phyloP scores from a whole-genome alignment of 2,888 invertebrate species.

The Aspidiotus rigidus region DNA sequence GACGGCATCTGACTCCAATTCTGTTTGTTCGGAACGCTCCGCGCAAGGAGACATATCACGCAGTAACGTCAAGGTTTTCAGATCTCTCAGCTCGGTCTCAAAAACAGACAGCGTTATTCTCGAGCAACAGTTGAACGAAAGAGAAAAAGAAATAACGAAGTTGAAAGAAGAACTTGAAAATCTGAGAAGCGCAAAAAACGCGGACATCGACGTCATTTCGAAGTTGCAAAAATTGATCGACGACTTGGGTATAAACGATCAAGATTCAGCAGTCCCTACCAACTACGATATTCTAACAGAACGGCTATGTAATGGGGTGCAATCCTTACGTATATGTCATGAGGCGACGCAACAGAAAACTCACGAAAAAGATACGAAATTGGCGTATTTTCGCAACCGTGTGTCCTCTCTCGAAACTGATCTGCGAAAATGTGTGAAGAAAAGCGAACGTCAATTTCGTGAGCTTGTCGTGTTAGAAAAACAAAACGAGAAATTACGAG shows the following conservation, averaged over 20 bases:
- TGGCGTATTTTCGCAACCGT: too few species aligned
- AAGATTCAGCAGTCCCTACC: background rate
- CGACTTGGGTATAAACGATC: conserved; percentile 2
- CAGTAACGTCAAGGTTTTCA: background rate
- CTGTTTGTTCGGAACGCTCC: background rate
- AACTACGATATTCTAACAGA: too few species aligned
- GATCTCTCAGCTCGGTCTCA: conserved; percentile 5
- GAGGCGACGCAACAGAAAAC: too few species aligned
- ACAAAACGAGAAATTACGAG: too few species aligned
- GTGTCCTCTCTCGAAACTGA: too few species aligned
- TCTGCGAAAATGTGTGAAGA: too few species aligned
- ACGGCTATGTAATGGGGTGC: too few species aligned
- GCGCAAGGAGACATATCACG: background rate
- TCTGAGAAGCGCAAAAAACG: conserved; percentile 10
- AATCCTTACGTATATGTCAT: too few species aligned
- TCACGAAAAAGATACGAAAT: too few species aligned
- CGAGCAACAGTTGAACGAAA: conserved; percentile 15
- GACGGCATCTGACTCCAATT: background rate
- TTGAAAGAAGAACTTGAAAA: conserved; percentile 8
- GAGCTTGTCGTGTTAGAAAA: too few species aligned
- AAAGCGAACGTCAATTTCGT: too few species aligned
- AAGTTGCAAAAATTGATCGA: background rate
- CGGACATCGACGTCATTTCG: background rate
- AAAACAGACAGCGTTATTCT: background rate
- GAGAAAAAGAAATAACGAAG: conserved; percentile 22